phyloP scores from a whole-genome alignment of 2,113 vertebrate species.

The Clarias macrocephalus region DNA sequence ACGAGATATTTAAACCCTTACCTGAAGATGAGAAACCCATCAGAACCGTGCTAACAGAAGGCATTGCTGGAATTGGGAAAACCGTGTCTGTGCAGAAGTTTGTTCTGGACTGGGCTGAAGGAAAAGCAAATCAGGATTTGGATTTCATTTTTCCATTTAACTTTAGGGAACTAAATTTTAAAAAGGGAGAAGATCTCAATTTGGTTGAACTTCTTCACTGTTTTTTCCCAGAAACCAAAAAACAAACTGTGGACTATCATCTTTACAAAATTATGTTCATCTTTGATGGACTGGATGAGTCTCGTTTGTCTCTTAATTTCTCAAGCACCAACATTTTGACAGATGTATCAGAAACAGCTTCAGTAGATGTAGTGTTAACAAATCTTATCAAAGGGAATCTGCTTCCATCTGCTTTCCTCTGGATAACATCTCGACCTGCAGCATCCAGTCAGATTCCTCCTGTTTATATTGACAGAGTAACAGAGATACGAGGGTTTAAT shows the following conservation, averaged over 20 bases:
- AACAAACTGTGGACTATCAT: not conserved
- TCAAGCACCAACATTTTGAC: not conserved
- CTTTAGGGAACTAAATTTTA: conserved; percentile 2
- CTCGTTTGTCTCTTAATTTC: not conserved
- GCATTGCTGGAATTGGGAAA: conserved; percentile 25
- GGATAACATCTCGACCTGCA: conserved; percentile 30
- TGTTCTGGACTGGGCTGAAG: conserved; percentile 36
- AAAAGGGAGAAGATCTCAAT: not conserved
- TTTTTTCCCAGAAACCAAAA: conserved; percentile 8
- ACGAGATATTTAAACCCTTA: conserved; percentile 30
- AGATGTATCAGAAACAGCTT: not conserved
- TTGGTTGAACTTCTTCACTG: not conserved
- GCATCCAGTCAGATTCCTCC: conserved; percentile 14
- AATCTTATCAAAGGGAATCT: conserved; percentile 24
- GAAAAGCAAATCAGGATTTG: conserved; percentile 22
- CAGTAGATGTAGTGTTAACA: conserved; percentile 20
- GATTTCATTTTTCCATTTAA: not conserved
- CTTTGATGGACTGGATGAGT: conserved; percentile 9
- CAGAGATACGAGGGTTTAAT: conserved; percentile 15
- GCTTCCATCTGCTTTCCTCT: not conserved
- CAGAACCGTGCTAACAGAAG: conserved; percentile 34
- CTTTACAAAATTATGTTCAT: not conserved
- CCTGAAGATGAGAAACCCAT: conserved; percentile 1
- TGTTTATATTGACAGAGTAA: not conserved
- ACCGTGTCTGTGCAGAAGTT: conserved; percentile 28